Base-by-base conservation (phyloP, 2,888 invertebrate species). In the Abrostola tripartita region DNA sequence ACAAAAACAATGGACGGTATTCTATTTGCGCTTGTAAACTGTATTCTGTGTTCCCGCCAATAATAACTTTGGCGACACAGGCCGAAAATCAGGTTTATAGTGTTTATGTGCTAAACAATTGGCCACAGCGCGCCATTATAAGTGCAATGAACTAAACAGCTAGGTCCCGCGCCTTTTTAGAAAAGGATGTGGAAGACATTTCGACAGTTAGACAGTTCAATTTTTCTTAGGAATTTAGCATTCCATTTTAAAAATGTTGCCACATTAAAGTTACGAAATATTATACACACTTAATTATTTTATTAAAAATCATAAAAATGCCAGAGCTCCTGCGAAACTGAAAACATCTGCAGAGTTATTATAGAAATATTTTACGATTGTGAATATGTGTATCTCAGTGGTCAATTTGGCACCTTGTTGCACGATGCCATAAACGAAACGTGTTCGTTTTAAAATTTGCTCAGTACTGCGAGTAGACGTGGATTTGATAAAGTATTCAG, bases 401-500 rank as follows among this genome's bases (percentile, higher is more conserved):
- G 49, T 57, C 50, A 68, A 74, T 69, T 77, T 73, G 75, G 63
- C 69, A 73, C 69, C 49, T 69, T 53, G 53, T 68, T 64, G 52
- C 41, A 57, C 11, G 52, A 47, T 24, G 53, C 59, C 61, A 50
- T 64, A 61, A 57, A 54, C 12, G 41, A 57, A 57, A 61, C 50
- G 58, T 61, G 54, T 47, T 50, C 40, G 12, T 60, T 61, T 61
- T 63, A 35, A 55, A 61, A 56, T 59, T 65, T 41, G 40, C 10
- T 52, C 35, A 36, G 4, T 41, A 37, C 44, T 49, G 24, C 60
- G 35, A 44, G 24, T 59, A 5, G 6, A 9, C 14, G 12, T 8
- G 44, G 14, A 5, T 47, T 44, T 50, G 11, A 61, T 61, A 52
- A 58, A 71, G 42, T 58, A 56, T 69, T 61, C 41, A 61, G 14